Percentiles rank a stretch among this genome's conserved stretches.
These are phyloP conservation scores for Rallus crepitans DNA, from an alignment of 2,797 vertebrate genomes.

Conservation along the genomic window DNA sequence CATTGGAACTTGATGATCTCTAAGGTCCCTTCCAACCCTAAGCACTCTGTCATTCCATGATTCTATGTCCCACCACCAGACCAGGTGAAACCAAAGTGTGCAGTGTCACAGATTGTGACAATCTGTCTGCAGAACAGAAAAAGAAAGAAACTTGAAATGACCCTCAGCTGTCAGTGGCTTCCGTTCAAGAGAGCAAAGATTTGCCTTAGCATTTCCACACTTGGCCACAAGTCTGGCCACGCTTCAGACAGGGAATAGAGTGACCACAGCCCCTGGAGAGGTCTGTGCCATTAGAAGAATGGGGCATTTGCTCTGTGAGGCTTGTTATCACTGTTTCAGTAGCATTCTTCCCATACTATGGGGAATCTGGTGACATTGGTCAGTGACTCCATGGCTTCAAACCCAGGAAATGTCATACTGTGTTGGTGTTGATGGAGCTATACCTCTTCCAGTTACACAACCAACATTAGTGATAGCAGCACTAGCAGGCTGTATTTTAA, in stretches of 20 bases:
- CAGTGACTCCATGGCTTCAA: not conserved
- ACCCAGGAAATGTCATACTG: not conserved
- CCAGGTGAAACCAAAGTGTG: not conserved
- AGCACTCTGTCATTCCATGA: too few relatives aligned
- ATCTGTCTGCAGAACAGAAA: not conserved
- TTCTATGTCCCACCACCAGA: not conserved
- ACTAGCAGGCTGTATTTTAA: not conserved
- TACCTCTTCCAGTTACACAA: not conserved
- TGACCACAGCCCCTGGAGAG: not conserved
- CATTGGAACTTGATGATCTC: too few relatives aligned
- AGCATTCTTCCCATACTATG: rapidly evolving
- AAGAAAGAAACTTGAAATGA: not conserved
- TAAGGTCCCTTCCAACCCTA: too few relatives aligned
- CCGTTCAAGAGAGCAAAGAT: not conserved
- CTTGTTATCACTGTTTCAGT: not conserved
- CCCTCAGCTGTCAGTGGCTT: not conserved
- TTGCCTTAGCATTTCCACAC: not conserved
- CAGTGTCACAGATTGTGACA: not conserved
- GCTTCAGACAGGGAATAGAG: not conserved
- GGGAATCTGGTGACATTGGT: not conserved
- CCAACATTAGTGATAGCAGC: not conserved
- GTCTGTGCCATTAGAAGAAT: not conserved
- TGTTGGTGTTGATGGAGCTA: not conserved
- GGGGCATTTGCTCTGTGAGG: not conserved
- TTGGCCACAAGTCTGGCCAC: not conserved